These are phyloP conservation scores for Diabrotica undecimpunctata DNA, from an alignment of 1,140 invertebrate genomes.

Conservation along the genomic window DNA sequence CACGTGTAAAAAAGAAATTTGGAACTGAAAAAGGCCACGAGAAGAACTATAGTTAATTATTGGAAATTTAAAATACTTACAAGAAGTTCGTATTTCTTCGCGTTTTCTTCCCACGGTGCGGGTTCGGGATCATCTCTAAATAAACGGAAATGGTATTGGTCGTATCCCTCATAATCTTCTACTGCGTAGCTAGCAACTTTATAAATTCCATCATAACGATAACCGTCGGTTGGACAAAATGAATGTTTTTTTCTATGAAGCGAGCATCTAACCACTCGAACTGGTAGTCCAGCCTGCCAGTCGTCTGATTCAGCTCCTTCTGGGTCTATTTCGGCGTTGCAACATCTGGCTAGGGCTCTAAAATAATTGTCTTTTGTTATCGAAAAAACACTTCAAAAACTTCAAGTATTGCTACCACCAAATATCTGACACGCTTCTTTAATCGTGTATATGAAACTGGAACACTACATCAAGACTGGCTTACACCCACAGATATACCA, in stretches of 20 bases:
- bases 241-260: slow-evolving; percentile 72
- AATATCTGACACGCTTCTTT: too few species aligned
- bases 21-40: too few species aligned
- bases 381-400: too few species aligned
- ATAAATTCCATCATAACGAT: slow-evolving; percentile 73
- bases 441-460: too few species aligned
- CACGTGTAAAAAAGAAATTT: too few species aligned
- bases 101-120: slow-evolving; percentile 76
- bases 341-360: slow-evolving; percentile 76
- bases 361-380: too few species aligned
- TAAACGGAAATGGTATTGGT: slow-evolving; percentile 78
- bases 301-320: slow-evolving; percentile 67
- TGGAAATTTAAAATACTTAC: too few species aligned
- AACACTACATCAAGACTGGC: too few species aligned
- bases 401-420: too few species aligned
- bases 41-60: too few species aligned
- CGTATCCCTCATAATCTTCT: slow-evolving; percentile 73
- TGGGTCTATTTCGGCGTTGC: slow-evolving; percentile 61
- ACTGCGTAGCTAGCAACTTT: slow-evolving; percentile 81
- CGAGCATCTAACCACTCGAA: slow-evolving; percentile 77
- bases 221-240: slow-evolving; percentile 74
- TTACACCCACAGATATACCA: too few species aligned
- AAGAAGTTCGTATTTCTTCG: slow-evolving; percentile 57
- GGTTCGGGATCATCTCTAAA: slow-evolving; percentile 74
- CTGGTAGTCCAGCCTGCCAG: slow-evolving; percentile 73